These are phyloP conservation scores for Hyposoter dolosus DNA, from an alignment of 2,888 invertebrate species.

Conservation along the genomic window DNA sequence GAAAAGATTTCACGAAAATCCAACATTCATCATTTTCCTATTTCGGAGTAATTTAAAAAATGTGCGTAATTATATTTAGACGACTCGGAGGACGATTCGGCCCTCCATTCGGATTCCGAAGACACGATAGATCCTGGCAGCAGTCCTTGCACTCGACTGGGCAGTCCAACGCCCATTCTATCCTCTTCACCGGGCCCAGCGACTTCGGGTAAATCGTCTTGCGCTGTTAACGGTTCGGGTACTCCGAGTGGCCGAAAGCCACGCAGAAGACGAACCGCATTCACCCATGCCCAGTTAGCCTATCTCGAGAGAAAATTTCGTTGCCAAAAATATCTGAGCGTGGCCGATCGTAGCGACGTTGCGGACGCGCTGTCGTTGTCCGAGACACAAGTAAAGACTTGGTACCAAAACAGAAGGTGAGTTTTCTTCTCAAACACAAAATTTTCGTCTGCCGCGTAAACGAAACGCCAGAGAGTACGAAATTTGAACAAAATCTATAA, in stretches of 20 bases:
- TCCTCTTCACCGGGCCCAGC: conserved; percentile 80
- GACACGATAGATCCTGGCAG: conserved; percentile 84
- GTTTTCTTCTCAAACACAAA: conserved; percentile 57
- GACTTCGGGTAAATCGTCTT: conserved; percentile 73
- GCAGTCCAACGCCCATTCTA: conserved; percentile 78
- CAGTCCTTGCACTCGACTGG: conserved; percentile 81
- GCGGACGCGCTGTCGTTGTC: conserved; percentile 95
- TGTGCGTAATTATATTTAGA: conserved; percentile 73
- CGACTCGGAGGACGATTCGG: conserved; percentile 83
- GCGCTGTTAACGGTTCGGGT: conserved; percentile 79
- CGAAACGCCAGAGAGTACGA: neutral
- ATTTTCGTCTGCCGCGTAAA: neutral
- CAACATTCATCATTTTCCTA: neutral
- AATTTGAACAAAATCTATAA: neutral
- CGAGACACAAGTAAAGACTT: conserved; percentile 98
- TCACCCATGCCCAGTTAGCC: conserved; percentile 97
- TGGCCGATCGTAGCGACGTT: conserved; percentile 96
- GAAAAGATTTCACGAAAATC: no score
- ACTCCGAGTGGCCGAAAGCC: conserved; percentile 90
- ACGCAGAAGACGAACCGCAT: conserved; percentile 94
- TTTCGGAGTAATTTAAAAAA: neutral
- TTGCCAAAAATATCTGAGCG: conserved; percentile 97
- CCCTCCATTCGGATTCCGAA: conserved; percentile 83
- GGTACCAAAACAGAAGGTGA: conserved; percentile 96
- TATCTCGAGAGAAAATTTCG: conserved; percentile 96